A percentile compares a stretch with the other conserved stretches of the same genome.
phyloP scores from a whole-genome alignment of 2,797 vertebrate genomes.

The Thamnophis elegans region DNA sequence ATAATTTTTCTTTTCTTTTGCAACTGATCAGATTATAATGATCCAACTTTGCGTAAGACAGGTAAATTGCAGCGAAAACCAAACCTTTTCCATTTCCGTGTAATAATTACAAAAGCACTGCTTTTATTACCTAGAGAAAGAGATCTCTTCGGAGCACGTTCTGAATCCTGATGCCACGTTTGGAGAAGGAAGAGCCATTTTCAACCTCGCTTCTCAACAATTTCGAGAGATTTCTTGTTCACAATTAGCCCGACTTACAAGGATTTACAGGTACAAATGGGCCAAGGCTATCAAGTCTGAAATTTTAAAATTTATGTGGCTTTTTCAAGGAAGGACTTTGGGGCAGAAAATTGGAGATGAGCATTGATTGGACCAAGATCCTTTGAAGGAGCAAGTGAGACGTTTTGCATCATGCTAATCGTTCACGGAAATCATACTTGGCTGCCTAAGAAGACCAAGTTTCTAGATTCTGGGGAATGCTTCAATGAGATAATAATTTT shows the following conservation, averaged over 20 bases:
- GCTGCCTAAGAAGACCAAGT: conserved; percentile 68
- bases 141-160: conserved; percentile 32
- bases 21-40: neutral
- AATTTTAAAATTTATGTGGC: rapidly evolving
- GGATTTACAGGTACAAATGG: conserved; percentile 42
- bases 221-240: neutral
- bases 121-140: conserved; percentile 44
- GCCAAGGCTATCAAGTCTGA: conserved; percentile 6
- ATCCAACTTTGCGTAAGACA: neutral
- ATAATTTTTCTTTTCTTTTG: neutral
- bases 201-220: conserved; percentile 24
- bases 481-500: conserved; percentile 61
- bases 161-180: neutral
- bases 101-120: conserved; percentile 19
- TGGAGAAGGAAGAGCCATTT: conserved; percentile 15
- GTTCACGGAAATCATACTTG: conserved; percentile 71
- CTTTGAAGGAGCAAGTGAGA: conserved; percentile 67
- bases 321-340: conserved; percentile 35
- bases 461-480: conserved; percentile 65
- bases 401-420: conserved; percentile 82
- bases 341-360: conserved; percentile 28
- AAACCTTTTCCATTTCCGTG: neutral
- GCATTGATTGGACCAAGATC: conserved; percentile 31
- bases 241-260: conserved; percentile 13
- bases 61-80: neutral